A percentile compares a stretch with the other conserved stretches of the same genome.
phyloP scores from a whole-genome alignment of 2,797 vertebrate genomes.

The Apogon hyalosoma region DNA sequence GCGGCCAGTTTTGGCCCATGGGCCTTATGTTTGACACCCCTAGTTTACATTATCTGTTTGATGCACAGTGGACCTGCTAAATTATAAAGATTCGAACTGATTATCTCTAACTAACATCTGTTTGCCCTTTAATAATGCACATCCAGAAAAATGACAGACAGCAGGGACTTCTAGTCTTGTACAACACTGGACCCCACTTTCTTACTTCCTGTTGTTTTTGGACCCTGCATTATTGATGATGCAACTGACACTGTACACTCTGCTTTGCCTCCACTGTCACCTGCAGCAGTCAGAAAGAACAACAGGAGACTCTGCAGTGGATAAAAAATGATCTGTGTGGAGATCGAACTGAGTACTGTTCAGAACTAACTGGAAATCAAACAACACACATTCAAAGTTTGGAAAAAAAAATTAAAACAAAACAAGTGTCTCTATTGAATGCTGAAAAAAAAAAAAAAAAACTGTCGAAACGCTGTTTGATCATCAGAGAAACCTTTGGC shows the following conservation, averaged over 20 bases:
- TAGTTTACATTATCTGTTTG: no score
- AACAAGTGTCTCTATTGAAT: background rate
- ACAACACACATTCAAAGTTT: background rate
- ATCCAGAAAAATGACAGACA: background rate
- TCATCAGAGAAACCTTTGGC: background rate
- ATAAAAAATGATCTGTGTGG: slow-evolving; percentile 9
- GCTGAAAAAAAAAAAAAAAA: background rate
- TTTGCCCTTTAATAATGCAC: background rate
- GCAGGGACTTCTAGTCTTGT: background rate
- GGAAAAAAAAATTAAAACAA: no score
- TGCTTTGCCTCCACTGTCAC: slow-evolving; percentile 45
- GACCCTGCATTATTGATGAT: slow-evolving; percentile 66
- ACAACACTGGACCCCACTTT: background rate
- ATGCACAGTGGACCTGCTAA: no score
- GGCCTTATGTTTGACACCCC: no score
- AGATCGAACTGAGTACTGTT: no score
- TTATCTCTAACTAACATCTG: no score
- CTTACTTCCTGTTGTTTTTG: slow-evolving; percentile 47
- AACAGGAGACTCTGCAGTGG: background rate
- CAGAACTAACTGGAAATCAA: background rate
- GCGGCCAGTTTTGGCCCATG: no score
- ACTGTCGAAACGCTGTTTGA: no score
- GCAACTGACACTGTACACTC: slow-evolving; percentile 61
- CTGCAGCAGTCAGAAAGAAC: slow-evolving; percentile 28
- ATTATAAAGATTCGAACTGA: background rate